Evolutionary conservation across 2,113 vertebrate species (phyloP), one percentile per base, ranked within the genome.

Genomic region (Mobula hypostoma): DNA sequence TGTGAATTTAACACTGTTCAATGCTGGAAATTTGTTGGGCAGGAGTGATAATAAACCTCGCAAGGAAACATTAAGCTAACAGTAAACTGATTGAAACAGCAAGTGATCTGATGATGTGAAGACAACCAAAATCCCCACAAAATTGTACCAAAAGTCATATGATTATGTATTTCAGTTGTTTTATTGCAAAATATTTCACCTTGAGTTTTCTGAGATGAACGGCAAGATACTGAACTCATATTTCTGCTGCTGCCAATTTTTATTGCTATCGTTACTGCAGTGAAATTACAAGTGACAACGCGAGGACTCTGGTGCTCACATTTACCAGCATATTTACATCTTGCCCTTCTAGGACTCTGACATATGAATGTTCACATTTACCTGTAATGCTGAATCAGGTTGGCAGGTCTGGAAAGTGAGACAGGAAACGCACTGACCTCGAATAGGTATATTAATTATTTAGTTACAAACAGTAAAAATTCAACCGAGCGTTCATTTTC

Each of bases 251-350:
- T 93, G 91, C 58, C 40, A 93, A 21, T 93, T 93, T 68, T 93
- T 56, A 56, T 74, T 93, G 68, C 24, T 15, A 36, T 17, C 70
- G 70, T 36, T 70, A 40, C 36, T 72, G 32, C 90, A 24, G n/a
- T 92, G 66, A 72, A 92, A 92, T 72, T 93, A 68, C 56, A 74
- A 93, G 36, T 76, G 36, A 93, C 91, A 74, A 74, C 56, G 14
- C 56, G 74, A 93, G 19, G 70, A 93, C 91, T 76, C 36, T 24
- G 12, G 70, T 56, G 70, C 91, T 74, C 40, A 40, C 17, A 92
- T 21, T 92, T 92, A 48, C 32, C 66, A 93, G 70, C n/a, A 32
- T 74, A 40, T 93, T 93, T 74, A 48, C 5, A 56, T 24, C 24
- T 74, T 93, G 24, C 36, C 70, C 21, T 24, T 92, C 66, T 92